Base-by-base conservation (phyloP, 2,888 invertebrate genomes). In the Ormyrus labotus region DNA sequence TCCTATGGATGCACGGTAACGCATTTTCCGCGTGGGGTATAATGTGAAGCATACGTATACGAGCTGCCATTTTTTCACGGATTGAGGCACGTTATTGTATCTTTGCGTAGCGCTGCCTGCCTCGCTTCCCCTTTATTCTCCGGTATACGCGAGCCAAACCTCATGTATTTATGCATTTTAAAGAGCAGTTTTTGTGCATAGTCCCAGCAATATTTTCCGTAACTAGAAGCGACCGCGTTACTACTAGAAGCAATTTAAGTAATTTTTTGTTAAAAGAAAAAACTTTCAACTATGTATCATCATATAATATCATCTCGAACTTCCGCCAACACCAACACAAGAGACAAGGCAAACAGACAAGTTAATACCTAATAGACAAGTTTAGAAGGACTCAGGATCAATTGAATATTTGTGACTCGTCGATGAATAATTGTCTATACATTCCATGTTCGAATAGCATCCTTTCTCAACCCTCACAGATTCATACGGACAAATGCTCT, bases 161-260 rank as follows among this genome's bases (percentile, higher is more conserved):
- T 90, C 89, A 90, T 90, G 89, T 89, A 90, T 90, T 90, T 90
- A 90, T 90, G 88, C 88, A 90, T 90, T 90, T 71, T 58, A 61
- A 51, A 70, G 7, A 71, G 69, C 13, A 19, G 7, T 11, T 34
- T 48, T 65, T 53, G 9, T 70, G 50, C 2, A 34, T 34, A 34
- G 34, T 4, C 67, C 8, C 60, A 0, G 8, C 60, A 61, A 63
- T 72, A 76, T 72, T 60, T 68, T 65, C 19, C 50, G 47, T 10
- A 10, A 67, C 50, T 10, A 13, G 51, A 45, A 34, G 34, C 34
- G 34, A 34, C 34, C 34, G 34, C 34, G 34, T 34, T 34, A 34
- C 34, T 34, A 34, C 34, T 4, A 34, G 34, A 34, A 34, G 34
- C 34, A 34, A 34, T 34, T 34, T 34, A 34, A 34, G 0, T 34